Base-by-base conservation (phyloP, 1,140 invertebrate species). In the Sarcophaga peregrina region DNA sequence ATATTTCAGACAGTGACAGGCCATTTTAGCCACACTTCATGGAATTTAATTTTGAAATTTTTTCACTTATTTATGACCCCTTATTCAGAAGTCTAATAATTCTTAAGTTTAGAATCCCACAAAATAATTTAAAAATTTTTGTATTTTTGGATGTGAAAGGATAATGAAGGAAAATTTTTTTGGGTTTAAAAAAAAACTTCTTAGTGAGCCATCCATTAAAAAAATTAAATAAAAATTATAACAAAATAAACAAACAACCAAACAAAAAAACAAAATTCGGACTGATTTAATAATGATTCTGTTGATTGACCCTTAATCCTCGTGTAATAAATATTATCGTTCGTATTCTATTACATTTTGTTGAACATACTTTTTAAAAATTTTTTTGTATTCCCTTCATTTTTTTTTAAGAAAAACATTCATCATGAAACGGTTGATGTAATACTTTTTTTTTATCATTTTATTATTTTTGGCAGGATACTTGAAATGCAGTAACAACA, bases 231-330 rank as follows among this genome's bases (percentile, higher is more conserved):
- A 58, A n/a, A 58, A 58, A 58, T n/a, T 58, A 58, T 15, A 13
- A 58, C 15, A 15, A 58, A 58, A 58, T n/a, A 58, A 58, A 58
- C 15, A 58, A 11, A 15, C 52, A 58, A 15, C 52, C 10, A n/a
- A n/a, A 58, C 62, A 68, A 37, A 2, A 68, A 62, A 68, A 68
- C 58, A 68, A 68, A 68, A 68, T 37, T 37, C 4, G 1, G 4
- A 37, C 25, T 20, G 20, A 68, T 68, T 20, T 68, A 68, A 68
- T 68, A 68, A 68, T 68, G 62, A 68, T 68, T 68, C 20, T 68
- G 62, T 68, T 68, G 62, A 68, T 20, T 68, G 62, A 68, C 20
- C 62, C 62, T 68, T 68, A 68, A 68, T 20, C 20, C 62, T 68
- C 17, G 20, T 68, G 62, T 68, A 68, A 68, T 68, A 68, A 68